Base-by-base conservation (phyloP, 2,113 vertebrate genomes). In the Actenoides hombroni region DNA sequence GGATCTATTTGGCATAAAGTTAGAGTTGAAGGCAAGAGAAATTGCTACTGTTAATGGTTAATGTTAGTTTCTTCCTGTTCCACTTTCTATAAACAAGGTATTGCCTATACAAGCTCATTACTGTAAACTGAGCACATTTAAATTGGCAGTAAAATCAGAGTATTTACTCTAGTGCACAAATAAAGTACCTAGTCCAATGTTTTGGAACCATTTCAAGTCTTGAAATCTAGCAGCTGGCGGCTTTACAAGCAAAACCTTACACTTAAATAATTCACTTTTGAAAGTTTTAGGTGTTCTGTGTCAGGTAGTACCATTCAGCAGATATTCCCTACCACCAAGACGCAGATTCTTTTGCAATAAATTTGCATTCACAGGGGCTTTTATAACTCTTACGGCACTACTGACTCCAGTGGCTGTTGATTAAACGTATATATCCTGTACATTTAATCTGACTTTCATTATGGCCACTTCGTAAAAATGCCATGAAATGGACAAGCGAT, bases 381-480 rank as follows among this genome's bases (percentile, higher is more conserved):
- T 98, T 98, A 97, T 96, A 98, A 97, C 95, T 97, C 94, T 96
- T 98, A 97, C 96, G 98, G 97, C 97, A 96, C 96, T 97, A 85
- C 86, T 86, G 92, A 97, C 95, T 98, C 96, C 90, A 92, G 93
- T 88, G 97, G 96, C 94, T 96, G 96, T 97, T 98, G 98, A 97
- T 97, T 98, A 98, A 98, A 98, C 29, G 95, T 98, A 98, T 97
- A 97, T 97, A 97, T 97, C 96, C 97, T 97, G 98, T 97, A 98
- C 98, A 98, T 99, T 99, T 99, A 99, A 99, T 99, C 99, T 99
- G 98, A 98, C 98, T 98, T 99, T 99, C 98, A 99, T 99, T 99
- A 99, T 98, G 98, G 98, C 98, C 99, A 99, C 99, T 99, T 99
- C 99, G 97, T 99, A 99, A 99, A 99, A 99, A 98, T 98, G 99